Percentiles rank a stretch among this genome's conserved stretches.
Conservation (phyloP, 2,113 vertebrate genomes). For the Orcinus orca region DNA sequence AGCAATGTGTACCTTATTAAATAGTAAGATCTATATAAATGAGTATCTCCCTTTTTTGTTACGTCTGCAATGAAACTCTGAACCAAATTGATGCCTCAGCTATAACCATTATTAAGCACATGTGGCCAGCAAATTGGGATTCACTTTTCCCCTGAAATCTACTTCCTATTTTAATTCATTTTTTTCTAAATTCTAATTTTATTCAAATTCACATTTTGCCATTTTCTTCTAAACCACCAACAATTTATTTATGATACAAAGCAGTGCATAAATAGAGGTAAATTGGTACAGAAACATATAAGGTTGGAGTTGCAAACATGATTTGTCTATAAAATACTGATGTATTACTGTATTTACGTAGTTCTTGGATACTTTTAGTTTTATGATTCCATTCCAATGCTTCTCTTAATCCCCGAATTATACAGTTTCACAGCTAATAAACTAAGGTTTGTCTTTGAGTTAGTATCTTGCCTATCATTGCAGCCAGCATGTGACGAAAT, state of each 20-base stretch:
- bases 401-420: neutral
- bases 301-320: neutral
- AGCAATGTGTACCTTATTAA: neutral
- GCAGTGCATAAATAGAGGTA: neutral
- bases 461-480: neutral
- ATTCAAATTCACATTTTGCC: neutral
- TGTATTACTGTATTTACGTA: neutral
- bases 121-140: neutral
- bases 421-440: neutral
- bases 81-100: neutral
- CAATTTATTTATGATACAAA: neutral
- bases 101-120: neutral
- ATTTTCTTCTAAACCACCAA: neutral
- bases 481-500: neutral
- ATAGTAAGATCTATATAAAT: neutral
- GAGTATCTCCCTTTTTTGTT: neutral
- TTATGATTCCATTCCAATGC: neutral
- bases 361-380: neutral
- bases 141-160: neutral
- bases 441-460: neutral
- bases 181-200: neutral
- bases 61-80: neutral
- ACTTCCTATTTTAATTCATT: conserved; percentile 9
- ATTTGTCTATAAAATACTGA: neutral
- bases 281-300: neutral